Conservation (phyloP, 2,797 vertebrate genomes). For the Botia kubotai region DNA sequence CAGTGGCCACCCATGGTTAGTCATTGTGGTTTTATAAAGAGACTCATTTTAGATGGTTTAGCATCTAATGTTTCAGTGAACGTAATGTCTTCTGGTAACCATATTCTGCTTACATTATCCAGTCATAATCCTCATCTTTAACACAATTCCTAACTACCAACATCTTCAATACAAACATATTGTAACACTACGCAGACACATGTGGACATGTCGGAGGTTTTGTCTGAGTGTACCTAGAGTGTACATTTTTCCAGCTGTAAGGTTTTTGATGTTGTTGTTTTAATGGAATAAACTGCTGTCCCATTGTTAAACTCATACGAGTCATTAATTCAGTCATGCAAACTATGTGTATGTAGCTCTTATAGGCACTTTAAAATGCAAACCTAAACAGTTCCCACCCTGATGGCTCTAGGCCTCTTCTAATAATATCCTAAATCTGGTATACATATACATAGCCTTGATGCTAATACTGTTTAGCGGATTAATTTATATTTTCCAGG, state of each 20-base stretch:
- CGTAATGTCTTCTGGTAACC: constrained; percentile 46
- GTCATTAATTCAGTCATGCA: not conserved
- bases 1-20: constrained; percentile 50
- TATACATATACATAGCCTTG: constrained; percentile 64
- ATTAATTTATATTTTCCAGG: constrained; percentile 73
- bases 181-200: not conserved
- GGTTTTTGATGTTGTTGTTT: not conserved
- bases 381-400: constrained; percentile 20
- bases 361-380: not conserved
- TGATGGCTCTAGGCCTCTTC: constrained; percentile 34
- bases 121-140: constrained; percentile 49
- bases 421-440: constrained; percentile 51
- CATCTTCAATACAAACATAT: constrained; percentile 39
- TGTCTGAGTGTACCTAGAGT: too few species aligned
- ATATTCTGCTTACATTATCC: constrained; percentile 51
- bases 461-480: constrained; percentile 72
- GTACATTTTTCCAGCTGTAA: not conserved
- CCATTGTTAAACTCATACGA: not conserved
- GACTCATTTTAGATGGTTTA: constrained; percentile 31
- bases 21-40: constrained; percentile 57
- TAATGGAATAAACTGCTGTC: not conserved
- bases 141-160: constrained; percentile 41
- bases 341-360: not conserved
- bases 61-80: constrained; percentile 31
- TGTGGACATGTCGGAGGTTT: too few species aligned